Conservation (phyloP, 1,140 invertebrate genomes). For the Marisa cornuarietis region DNA sequence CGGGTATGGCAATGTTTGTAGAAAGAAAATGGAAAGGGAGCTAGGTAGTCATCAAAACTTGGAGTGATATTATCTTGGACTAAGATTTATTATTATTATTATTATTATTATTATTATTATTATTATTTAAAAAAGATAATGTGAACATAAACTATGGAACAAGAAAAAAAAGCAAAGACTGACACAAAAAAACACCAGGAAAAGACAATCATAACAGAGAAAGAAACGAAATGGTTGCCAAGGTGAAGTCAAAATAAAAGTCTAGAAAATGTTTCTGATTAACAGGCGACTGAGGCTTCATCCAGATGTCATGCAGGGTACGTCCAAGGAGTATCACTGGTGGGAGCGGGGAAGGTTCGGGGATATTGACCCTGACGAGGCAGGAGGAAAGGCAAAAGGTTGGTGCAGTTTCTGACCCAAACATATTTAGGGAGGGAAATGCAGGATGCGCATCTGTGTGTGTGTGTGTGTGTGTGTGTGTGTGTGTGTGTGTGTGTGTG, state of each 20-base stretch:
- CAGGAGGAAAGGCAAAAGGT: neutral
- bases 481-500: too few species aligned
- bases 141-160: neutral
- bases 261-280: neutral
- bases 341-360: constrained; percentile 51
- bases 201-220: neutral
- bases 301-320: constrained; percentile 15
- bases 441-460: too few species aligned
- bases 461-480: too few species aligned
- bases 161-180: neutral
- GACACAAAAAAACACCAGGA: too few species aligned
- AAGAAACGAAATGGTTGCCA: neutral
- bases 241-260: neutral
- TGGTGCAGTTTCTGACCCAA: neutral
- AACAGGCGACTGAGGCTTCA: constrained; percentile 7
- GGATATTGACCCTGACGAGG: neutral
- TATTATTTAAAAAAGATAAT: too few species aligned
- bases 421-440: too few species aligned
- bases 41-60: too few species aligned
- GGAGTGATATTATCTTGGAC: too few species aligned
- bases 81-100: too few species aligned
- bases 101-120: too few species aligned
- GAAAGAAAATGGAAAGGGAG: too few species aligned
- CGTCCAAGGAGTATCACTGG: constrained; percentile 19
- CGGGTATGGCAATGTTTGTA: too few species aligned